Evolutionary conservation across 2,888 invertebrate species (phyloP).

Genomic region (Watsonalla cultraria): DNA sequence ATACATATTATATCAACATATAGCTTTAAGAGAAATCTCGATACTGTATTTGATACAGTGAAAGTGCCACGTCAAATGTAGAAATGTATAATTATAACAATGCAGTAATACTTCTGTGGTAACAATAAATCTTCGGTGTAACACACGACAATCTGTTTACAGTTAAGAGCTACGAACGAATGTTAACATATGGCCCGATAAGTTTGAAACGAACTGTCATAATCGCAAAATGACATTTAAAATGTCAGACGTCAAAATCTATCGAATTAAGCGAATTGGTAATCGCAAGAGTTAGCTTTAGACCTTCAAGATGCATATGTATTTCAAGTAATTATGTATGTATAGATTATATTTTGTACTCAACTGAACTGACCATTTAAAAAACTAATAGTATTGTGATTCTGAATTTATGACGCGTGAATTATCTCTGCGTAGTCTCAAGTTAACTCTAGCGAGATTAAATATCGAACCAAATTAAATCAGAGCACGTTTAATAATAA

Average conservation of each 20-base stretch:
- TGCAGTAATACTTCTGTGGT: background rate
- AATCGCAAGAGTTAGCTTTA: no score
- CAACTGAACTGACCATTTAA: no score
- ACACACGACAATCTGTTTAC: conserved; percentile 6
- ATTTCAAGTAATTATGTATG: no score
- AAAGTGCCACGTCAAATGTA: conserved; percentile 55
- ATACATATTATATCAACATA: conserved; percentile 67
- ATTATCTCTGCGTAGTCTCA: no score
- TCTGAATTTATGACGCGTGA: no score
- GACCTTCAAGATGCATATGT: no score
- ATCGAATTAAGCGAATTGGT: background rate
- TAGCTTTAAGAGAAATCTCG: conserved; percentile 69
- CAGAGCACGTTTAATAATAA: no score
- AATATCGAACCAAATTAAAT: no score
- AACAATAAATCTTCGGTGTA: background rate
- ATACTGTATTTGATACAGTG: conserved; percentile 69
- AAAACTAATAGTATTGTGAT: no score
- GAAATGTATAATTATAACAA: background rate
- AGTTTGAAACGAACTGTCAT: background rate
- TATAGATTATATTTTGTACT: no score
- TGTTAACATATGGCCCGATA: conserved; percentile 2
- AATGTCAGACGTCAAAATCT: background rate
- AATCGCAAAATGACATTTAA: background rate
- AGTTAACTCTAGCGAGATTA: no score
- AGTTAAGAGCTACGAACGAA: conserved; percentile 23